Conservation (phyloP, 1,140 invertebrate genomes). For the Drosophila trapezifrons region DNA sequence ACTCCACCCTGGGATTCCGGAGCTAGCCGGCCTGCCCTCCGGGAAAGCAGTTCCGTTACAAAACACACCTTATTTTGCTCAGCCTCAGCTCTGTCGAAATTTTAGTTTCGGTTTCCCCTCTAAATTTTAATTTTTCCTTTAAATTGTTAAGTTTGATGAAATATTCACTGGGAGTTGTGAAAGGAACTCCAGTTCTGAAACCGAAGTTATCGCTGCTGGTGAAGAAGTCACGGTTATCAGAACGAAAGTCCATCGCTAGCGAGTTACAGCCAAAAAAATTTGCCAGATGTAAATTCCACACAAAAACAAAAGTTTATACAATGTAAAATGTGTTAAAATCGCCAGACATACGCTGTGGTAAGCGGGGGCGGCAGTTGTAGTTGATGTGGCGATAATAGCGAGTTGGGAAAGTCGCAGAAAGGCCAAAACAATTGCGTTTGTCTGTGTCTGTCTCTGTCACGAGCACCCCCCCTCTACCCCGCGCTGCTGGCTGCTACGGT, state of each 20-base stretch:
- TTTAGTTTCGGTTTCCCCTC: neutral
- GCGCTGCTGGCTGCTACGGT: neutral
- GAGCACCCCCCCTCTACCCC: slow-evolving; percentile 6
- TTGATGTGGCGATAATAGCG: neutral
- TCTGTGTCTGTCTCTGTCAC: slow-evolving; percentile 41
- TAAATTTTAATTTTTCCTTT: neutral
- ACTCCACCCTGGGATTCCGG: no score
- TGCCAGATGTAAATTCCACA: slow-evolving; percentile 48
- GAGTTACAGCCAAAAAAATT: slow-evolving; percentile 50
- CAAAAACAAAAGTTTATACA: slow-evolving; percentile 40
- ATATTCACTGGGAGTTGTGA: neutral
- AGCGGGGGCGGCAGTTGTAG: neutral
- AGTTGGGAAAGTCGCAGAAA: slow-evolving; percentile 13
- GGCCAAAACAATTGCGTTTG: slow-evolving; percentile 13
- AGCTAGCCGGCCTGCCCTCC: no score
- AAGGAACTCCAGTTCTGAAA: neutral
- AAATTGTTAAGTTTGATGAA: slow-evolving; percentile 2
- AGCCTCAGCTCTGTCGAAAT: neutral
- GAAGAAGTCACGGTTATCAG: slow-evolving; percentile 24
- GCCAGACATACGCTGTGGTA: slow-evolving; percentile 25
- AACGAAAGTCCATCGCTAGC: slow-evolving; percentile 22
- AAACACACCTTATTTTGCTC: neutral
- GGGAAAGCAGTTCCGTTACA: no score
- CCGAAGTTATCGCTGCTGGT: slow-evolving; percentile 8
- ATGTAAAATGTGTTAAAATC: slow-evolving; percentile 40